Conservation (phyloP, 2,888 invertebrate species). For the Epinotia nisella region DNA sequence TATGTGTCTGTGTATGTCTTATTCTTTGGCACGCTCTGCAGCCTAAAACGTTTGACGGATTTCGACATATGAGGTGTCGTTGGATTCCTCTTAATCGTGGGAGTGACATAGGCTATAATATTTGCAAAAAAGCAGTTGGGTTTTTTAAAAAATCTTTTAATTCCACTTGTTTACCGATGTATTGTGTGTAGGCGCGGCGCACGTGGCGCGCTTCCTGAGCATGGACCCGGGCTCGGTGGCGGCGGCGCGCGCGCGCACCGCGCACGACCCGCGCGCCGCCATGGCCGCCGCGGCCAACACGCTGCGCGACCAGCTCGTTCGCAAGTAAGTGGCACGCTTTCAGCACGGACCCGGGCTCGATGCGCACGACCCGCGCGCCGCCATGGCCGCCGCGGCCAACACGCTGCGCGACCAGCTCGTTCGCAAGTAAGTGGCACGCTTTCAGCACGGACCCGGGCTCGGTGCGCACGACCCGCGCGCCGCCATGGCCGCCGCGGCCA, state of each 20-base stretch:
- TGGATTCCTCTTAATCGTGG: too few relatives aligned
- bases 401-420: conserved; percentile 73
- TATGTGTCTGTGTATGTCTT: too few relatives aligned
- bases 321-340: conserved; percentile 92
- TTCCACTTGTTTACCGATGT: not conserved
- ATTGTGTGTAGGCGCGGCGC: conserved; percentile 90
- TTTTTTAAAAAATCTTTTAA: too few relatives aligned
- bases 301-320: conserved; percentile 69
- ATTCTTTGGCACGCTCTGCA: too few relatives aligned
- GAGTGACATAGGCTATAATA: too few relatives aligned
- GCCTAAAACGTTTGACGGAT: too few relatives aligned
- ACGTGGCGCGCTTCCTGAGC: conserved; percentile 96
- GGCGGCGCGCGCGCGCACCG: conserved; percentile 75
- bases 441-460: conserved; percentile 96
- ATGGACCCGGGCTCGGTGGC: conserved; percentile 94
- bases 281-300: conserved; percentile 74
- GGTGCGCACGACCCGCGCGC: conserved; percentile 72
- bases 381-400: conserved; percentile 71
- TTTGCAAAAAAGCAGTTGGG: too few relatives aligned
- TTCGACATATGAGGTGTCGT: too few relatives aligned
- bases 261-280: conserved; percentile 70
- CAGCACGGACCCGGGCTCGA: conserved; percentile 95
- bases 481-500: conserved; percentile 72
- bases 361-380: conserved; percentile 73
- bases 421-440: conserved; percentile 90